Evolutionary conservation across 2,797 vertebrate species (phyloP), one percentile per base, ranked within the genome.

Genomic region (Danio aesculapii): DNA sequence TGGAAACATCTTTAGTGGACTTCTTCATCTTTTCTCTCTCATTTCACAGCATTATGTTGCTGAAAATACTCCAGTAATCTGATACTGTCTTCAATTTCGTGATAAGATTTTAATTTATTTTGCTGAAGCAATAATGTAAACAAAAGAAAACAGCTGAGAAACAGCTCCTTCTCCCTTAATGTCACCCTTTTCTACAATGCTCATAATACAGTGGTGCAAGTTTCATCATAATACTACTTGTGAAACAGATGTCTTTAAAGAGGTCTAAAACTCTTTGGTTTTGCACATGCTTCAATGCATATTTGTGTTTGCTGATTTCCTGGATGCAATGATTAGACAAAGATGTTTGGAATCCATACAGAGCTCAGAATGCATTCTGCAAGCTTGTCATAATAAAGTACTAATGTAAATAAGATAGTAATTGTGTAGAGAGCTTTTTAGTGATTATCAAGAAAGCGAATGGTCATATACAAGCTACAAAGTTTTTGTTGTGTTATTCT

Each of bases 61-160:
- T 41, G 55, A 77, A 21, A 67, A 53, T 44, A 59, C 43, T 55
- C 59, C 46, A 69, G 21, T 21, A 53, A 57, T 47, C 21, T 74
- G 57, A 68, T 46, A 21, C 13, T 30, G 13, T n/a, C 57, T 73
- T 62, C 53, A 11, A 12, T 39, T 41, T 49, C 11, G 49, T 11
- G 44, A 12, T 1, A 11, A 67, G 43, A 66, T 57, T 19, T 30
- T 30, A 55, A 66, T 16, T n/a, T 43, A 53, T 55, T 66, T 55
- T 66, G 8, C 17, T 16, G 17, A 44, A 77, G 41, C 41, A 76
- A 16, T 44, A 44, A 21, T 16, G n/a, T 47, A 53, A 49, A 49
- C 47, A 8, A 49, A 49, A 49, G 30, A 30, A 30, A 30, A 30
- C 30, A 30, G 58, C 53, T 75, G 19, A 47, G 9, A 70, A 53